Conservation (phyloP, 2,888 invertebrate species). For the Ellobium chinense region DNA sequence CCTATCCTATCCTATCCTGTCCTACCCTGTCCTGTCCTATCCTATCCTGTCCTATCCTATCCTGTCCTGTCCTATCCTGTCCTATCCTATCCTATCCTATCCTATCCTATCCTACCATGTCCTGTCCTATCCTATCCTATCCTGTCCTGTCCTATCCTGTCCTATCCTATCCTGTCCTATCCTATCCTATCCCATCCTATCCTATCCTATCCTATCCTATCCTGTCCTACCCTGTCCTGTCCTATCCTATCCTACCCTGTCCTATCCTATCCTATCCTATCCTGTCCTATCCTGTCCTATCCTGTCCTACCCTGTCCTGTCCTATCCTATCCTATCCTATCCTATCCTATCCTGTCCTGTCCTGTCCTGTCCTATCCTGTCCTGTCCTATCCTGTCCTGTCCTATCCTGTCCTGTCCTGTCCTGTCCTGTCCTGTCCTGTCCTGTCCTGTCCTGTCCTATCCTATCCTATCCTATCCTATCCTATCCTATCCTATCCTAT, state of each 20-base stretch:
- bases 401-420: not conserved
- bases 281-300: not conserved
- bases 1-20: conserved; percentile 25
- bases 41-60: conserved; percentile 29
- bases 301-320: not conserved
- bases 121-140: conserved; percentile 25
- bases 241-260: conserved; percentile 18
- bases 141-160: conserved; percentile 10
- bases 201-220: conserved; percentile 12
- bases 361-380: not conserved
- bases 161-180: conserved; percentile 24
- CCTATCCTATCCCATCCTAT: conserved; percentile 18
- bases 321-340: conserved; percentile 3
- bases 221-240: conserved; percentile 9
- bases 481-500: conserved; percentile 14
- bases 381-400: not conserved
- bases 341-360: not conserved
- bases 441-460: conserved; percentile 15
- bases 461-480: conserved; percentile 6
- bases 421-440: conserved; percentile 6
- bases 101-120: conserved; percentile 1
- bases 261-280: conserved; percentile 19
- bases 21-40: conserved; percentile 17
- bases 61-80: conserved; percentile 30
- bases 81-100: conserved; percentile 13